phyloP scores from a whole-genome alignment of 2,888 invertebrate species.

The Ethmia dodecea region DNA sequence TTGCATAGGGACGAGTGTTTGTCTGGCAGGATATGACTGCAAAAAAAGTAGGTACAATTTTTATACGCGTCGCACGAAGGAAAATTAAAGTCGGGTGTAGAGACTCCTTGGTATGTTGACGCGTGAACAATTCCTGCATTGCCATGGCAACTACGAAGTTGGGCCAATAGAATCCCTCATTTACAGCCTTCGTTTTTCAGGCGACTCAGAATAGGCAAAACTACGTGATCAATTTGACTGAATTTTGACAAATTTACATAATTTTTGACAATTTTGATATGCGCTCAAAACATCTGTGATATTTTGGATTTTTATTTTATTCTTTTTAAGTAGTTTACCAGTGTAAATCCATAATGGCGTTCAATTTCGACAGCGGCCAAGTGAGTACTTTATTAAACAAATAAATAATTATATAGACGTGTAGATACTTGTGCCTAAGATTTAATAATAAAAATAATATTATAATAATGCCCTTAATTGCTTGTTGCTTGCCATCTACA shows the following conservation, averaged over 20 bases:
- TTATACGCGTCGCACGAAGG: too few relatives aligned
- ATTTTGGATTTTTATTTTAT: conserved; percentile 27
- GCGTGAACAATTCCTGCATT: conserved; percentile 21
- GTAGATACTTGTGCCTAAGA: too few relatives aligned
- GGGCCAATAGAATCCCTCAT: conserved; percentile 57
- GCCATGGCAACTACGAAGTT: conserved; percentile 54
- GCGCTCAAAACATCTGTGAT: conserved; percentile 34
- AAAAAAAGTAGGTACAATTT: too few relatives aligned
- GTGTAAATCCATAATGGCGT: conserved; percentile 45
- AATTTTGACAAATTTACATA: conserved; percentile 29
- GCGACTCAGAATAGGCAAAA: conserved; percentile 20
- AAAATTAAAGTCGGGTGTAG: too few relatives aligned
- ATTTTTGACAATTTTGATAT: conserved; percentile 27
- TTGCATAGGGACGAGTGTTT: too few relatives aligned
- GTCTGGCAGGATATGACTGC: too few relatives aligned
- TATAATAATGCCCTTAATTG: too few relatives aligned
- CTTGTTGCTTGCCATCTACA: too few relatives aligned
- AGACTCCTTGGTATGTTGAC: conserved; percentile 1
- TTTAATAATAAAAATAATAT: too few relatives aligned
- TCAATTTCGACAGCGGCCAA: conserved; percentile 66
- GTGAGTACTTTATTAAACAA: conserved; percentile 45
- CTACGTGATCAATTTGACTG: conserved; percentile 26
- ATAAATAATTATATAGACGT: too few relatives aligned
- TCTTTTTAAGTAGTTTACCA: conserved; percentile 25
- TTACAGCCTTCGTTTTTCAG: conserved; percentile 35